Conservation (phyloP, 64 coral and sea anemone species). For the Actinia equina region DNA sequence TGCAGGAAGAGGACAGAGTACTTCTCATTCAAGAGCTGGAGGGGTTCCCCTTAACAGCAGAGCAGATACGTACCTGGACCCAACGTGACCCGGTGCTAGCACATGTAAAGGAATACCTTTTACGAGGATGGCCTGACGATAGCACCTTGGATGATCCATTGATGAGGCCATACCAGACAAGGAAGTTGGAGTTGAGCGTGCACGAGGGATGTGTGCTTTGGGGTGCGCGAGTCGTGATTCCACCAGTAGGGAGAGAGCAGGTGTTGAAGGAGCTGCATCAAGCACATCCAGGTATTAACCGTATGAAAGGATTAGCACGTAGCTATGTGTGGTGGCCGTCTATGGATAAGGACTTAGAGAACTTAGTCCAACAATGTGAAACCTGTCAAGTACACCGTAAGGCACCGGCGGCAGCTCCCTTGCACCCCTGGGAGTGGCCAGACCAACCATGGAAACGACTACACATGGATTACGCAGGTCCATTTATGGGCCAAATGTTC, state of each 20-base stretch:
- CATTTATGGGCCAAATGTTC: conserved; percentile 13
- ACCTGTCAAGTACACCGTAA: conserved; percentile 38
- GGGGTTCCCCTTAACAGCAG: conserved; percentile 39
- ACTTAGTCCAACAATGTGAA: conserved; percentile 39
- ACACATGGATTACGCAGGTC: neutral
- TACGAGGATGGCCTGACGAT: conserved; percentile 32
- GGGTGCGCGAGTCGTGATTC: neutral
- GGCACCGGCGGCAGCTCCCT: conserved; percentile 31
- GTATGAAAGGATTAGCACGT: conserved; percentile 41
- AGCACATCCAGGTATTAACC: conserved; percentile 34
- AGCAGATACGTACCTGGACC: conserved; percentile 42
- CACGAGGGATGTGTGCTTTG: conserved; percentile 8
- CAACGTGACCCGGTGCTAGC: conserved; percentile 34
- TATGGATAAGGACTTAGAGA: conserved; percentile 29
- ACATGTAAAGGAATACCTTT: neutral
- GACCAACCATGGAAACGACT: conserved; percentile 21
- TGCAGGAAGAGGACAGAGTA: too few species aligned
- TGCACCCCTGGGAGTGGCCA: conserved; percentile 36
- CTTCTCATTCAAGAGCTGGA: neutral
- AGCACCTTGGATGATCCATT: neutral
- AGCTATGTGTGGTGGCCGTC: conserved; percentile 52
- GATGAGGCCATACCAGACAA: conserved; percentile 27
- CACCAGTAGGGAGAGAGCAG: conserved; percentile 1
- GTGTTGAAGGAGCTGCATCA: conserved; percentile 33
- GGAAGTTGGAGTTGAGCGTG: conserved; percentile 38